phyloP scores from a whole-genome alignment of 2,888 invertebrate genomes.

The Rhimphoctona megacephalus region DNA sequence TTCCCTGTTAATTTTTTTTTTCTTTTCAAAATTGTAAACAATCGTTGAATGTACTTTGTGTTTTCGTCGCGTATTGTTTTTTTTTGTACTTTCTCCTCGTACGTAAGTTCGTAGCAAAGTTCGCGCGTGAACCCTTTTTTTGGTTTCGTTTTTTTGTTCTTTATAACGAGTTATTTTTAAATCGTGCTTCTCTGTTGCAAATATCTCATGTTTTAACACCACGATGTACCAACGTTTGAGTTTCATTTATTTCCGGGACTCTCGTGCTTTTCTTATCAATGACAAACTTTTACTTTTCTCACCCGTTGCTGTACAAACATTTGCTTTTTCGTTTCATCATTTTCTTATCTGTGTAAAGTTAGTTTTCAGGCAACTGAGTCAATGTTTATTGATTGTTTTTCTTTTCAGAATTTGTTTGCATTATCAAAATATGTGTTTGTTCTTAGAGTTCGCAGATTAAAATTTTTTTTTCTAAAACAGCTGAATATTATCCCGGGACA shows the following conservation, averaged over 20 bases:
- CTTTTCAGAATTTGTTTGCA: background rate
- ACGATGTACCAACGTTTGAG: slow-evolving; percentile 23
- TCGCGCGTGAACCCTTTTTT: slow-evolving; percentile 50
- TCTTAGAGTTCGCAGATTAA: background rate
- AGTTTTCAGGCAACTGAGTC: background rate
- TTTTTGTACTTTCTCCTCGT: background rate
- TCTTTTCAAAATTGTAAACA: background rate
- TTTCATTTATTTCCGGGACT: background rate
- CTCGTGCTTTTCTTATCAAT: background rate
- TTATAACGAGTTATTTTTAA: slow-evolving; percentile 78
- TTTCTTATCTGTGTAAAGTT: background rate
- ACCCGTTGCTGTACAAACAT: background rate
- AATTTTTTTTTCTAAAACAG: background rate
- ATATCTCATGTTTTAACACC: slow-evolving; percentile 57
- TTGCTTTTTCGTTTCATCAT: slow-evolving; percentile 48
- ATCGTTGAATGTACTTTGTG: slow-evolving; percentile 1
- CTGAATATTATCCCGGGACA: too few relatives aligned
- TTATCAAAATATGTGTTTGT: background rate
- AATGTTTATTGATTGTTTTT: background rate
- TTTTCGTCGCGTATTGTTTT: slow-evolving; percentile 42
- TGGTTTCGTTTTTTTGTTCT: slow-evolving; percentile 63
- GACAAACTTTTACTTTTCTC: background rate
- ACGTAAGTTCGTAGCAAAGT: slow-evolving; percentile 39
- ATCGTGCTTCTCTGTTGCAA: slow-evolving; percentile 73
- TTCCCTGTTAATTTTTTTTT: background rate